Evolutionary conservation across 2,888 invertebrate genomes (phyloP).

Genomic region (Sabatieria punctata): DNA sequence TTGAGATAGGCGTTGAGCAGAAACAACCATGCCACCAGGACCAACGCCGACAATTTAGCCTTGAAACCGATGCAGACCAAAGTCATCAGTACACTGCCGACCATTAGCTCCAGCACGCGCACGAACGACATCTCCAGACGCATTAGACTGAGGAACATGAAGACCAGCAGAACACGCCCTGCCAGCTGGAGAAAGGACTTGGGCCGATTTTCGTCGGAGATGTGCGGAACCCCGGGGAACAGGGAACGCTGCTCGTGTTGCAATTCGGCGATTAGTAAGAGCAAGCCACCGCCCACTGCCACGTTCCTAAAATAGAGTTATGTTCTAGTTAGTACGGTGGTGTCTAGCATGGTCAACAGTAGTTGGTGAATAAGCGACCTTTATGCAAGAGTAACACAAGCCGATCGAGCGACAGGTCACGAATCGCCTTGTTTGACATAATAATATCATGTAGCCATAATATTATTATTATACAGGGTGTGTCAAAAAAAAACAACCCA

Average conservation of each 20-base stretch:
- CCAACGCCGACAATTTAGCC: conserved; percentile 87
- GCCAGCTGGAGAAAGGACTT: conserved; percentile 89
- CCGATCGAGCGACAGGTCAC: too few species aligned
- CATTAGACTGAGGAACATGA: conserved; percentile 94
- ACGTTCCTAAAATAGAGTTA: conserved; percentile 52
- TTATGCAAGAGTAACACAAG: too few species aligned
- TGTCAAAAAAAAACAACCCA: too few species aligned
- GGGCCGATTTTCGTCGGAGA: conserved; percentile 68
- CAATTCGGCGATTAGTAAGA: conserved; percentile 88
- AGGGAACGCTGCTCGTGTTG: conserved; percentile 67
- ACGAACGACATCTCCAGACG: conserved; percentile 77
- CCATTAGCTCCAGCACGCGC: conserved; percentile 54
- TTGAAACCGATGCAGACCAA: conserved; percentile 93
- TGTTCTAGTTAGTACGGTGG: too few species aligned
- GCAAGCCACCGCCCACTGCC: conserved; percentile 86
- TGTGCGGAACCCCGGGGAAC: conserved; percentile 62
- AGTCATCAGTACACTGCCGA: conserved; percentile 84
- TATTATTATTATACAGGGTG: too few species aligned
- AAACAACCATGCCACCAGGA: conserved; percentile 66
- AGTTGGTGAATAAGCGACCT: too few species aligned
- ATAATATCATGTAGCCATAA: too few species aligned
- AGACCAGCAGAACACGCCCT: conserved; percentile 80
- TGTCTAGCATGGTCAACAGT: too few species aligned
- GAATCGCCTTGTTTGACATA: too few species aligned
- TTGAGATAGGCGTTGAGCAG: conserved; percentile 90